Conservation (phyloP, 2,797 vertebrate genomes). For the Thaleichthys pacificus region DNA sequence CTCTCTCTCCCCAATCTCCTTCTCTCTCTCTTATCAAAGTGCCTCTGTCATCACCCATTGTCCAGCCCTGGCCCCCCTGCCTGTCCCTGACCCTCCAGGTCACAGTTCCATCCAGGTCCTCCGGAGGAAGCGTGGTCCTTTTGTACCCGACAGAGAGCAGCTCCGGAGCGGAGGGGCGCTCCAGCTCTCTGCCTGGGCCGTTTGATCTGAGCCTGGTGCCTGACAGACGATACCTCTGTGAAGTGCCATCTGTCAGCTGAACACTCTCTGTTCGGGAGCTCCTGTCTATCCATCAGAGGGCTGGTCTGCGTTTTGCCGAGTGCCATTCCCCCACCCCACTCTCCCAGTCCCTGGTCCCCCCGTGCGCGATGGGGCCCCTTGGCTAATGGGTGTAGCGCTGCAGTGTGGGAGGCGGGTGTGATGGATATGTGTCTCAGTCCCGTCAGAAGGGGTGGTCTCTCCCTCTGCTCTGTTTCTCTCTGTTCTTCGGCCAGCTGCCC, state of each 20-base stretch:
- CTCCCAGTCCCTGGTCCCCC: conserved; percentile 14
- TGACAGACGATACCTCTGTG: conserved; percentile 62
- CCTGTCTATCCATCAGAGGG: conserved; percentile 22
- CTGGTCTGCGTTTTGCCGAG: conserved; percentile 53
- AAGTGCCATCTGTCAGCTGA: conserved; percentile 61
- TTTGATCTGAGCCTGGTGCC: conserved; percentile 57
- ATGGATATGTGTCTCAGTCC: conserved; percentile 44
- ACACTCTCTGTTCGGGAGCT: conserved; percentile 35
- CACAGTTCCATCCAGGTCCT: conserved; percentile 32
- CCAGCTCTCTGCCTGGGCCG: conserved; percentile 29
- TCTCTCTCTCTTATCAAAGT: not conserved
- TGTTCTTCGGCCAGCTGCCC: conserved; percentile 17
- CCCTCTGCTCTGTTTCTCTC: not conserved
- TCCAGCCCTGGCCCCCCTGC: not conserved
- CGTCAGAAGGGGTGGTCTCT: conserved; percentile 34
- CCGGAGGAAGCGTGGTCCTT: conserved; percentile 21
- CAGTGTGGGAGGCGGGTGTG: conserved; percentile 44
- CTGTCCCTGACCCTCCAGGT: conserved; percentile 18
- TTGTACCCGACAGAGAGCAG: conserved; percentile 29
- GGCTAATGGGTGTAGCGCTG: conserved; percentile 20
- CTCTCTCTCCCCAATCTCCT: not conserved
- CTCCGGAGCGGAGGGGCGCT: conserved; percentile 24
- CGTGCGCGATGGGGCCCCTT: conserved; percentile 16
- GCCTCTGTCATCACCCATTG: not conserved
- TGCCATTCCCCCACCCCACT: conserved; percentile 23